These are phyloP conservation scores for Podotricha telesiphe DNA, from an alignment of 2,888 invertebrate species.

Conservation along the genomic window DNA sequence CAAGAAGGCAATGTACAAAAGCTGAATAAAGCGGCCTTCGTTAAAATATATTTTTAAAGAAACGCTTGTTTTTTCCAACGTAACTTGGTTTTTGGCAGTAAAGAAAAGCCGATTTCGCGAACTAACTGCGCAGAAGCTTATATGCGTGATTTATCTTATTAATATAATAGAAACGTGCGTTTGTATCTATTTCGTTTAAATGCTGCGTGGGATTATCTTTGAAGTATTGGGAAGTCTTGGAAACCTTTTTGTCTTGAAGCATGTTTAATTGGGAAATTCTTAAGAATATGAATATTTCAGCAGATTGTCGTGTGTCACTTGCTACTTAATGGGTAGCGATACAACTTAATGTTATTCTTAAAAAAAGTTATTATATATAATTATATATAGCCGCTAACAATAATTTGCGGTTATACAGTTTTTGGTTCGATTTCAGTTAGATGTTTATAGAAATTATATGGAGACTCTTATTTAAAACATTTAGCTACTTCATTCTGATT, in stretches of 20 bases:
- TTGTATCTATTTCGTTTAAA: conserved; percentile 22
- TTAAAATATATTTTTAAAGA: conserved; percentile 9
- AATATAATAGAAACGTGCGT: conserved; percentile 12
- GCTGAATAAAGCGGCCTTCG: neutral
- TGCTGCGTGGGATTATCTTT: conserved; percentile 15
- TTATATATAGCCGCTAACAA: too few relatives aligned
- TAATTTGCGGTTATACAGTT: too few relatives aligned
- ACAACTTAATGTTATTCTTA: neutral
- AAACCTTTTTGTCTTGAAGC: neutral
- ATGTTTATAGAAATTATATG: too few relatives aligned
- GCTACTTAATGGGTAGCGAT: neutral
- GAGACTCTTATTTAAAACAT: too few relatives aligned
- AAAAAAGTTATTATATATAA: too few relatives aligned
- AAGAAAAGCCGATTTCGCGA: conserved; percentile 30
- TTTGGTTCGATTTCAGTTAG: too few relatives aligned
- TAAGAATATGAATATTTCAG: neutral
- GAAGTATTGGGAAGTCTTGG: conserved; percentile 8
- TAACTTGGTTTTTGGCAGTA: conserved; percentile 22
- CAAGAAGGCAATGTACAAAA: neutral
- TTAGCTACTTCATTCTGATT: too few relatives aligned
- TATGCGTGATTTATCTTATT: conserved; percentile 34
- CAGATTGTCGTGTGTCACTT: neutral
- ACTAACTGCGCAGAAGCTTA: conserved; percentile 21
- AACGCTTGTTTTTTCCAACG: neutral
- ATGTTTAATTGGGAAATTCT: neutral